phyloP scores from a whole-genome alignment of 2,888 invertebrate species.

The Eustalomyia histrio region DNA sequence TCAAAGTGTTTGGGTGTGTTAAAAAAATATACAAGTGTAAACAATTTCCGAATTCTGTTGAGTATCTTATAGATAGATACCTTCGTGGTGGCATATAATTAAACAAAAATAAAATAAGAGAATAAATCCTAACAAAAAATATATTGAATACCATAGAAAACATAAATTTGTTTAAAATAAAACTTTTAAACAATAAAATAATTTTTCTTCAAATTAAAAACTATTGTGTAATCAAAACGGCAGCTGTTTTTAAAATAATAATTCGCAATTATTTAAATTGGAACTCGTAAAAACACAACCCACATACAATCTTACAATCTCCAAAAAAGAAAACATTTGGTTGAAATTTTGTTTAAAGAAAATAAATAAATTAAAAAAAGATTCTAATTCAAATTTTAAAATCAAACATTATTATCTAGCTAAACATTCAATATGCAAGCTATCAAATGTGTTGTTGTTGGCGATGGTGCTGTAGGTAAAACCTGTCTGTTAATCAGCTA shows the following conservation, averaged over 20 bases:
- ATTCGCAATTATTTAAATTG: conserved; percentile 1
- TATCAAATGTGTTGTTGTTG: conserved; percentile 78
- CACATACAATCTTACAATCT: background rate
- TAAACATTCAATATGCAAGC: conserved; percentile 73
- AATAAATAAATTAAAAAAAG: background rate
- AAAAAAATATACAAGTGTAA: conserved; percentile 26
- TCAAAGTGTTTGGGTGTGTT: conserved; percentile 76
- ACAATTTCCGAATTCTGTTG: conserved; percentile 10
- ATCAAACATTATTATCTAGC: background rate
- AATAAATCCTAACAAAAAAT: background rate
- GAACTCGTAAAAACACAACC: background rate
- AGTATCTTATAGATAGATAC: conserved; percentile 50
- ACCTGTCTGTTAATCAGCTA: conserved; percentile 78
- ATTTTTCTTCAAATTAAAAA: conserved; percentile 20
- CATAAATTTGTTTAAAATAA: conserved; percentile 25
- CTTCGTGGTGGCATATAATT: conserved; percentile 63
- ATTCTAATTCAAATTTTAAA: background rate
- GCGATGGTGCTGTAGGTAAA: conserved; percentile 78
- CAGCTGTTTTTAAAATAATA: conserved; percentile 32
- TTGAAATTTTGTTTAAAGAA: background rate
- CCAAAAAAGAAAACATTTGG: background rate
- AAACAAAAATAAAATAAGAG: conserved; percentile 27
- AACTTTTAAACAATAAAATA: conserved; percentile 26
- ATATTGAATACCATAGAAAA: background rate
- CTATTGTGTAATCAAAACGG: conserved; percentile 56